Conservation (phyloP, 2,888 invertebrate genomes). For the Melanophora roralis region DNA sequence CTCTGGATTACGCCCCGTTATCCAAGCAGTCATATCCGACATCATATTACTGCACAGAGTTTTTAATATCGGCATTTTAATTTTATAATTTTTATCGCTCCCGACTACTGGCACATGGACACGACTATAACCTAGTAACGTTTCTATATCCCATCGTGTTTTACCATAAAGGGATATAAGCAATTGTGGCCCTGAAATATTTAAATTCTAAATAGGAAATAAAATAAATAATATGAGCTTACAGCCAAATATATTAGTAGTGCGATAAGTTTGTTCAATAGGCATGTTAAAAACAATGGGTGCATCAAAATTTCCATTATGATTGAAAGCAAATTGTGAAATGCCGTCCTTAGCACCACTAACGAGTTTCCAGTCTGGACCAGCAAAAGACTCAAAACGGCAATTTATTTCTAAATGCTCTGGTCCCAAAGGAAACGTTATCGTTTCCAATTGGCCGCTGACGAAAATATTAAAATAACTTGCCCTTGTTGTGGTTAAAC, state of each 20-base stretch:
- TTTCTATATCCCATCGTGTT: slow-evolving; percentile 90
- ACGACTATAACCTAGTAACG: slow-evolving; percentile 84
- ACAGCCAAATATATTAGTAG: slow-evolving; percentile 97
- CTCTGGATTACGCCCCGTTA: slow-evolving; percentile 91
- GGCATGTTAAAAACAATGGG: slow-evolving; percentile 93
- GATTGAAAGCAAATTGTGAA: slow-evolving; percentile 82
- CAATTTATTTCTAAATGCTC: slow-evolving; percentile 81
- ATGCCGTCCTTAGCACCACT: slow-evolving; percentile 91
- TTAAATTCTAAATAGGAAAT: too few species aligned
- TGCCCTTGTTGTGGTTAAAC: slow-evolving; percentile 63
- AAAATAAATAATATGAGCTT: slow-evolving; percentile 77
- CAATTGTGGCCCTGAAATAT: slow-evolving; percentile 95
- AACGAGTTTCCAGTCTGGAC: slow-evolving; percentile 92
- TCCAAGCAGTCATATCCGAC: slow-evolving; percentile 87
- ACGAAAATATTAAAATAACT: slow-evolving; percentile 78
- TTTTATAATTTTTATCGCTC: slow-evolving; percentile 71
- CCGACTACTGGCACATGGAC: slow-evolving; percentile 86
- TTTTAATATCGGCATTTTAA: slow-evolving; percentile 84
- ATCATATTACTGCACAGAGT: slow-evolving; percentile 79
- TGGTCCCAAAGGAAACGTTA: slow-evolving; percentile 84
- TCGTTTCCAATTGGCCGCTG: slow-evolving; percentile 86
- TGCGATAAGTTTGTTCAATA: slow-evolving; percentile 92
- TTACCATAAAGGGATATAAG: slow-evolving; percentile 90
- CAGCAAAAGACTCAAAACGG: slow-evolving; percentile 83
- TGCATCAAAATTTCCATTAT: slow-evolving; percentile 74